A percentile compares a stretch with the other conserved stretches of the same genome.
Conservation (phyloP, 2,113 vertebrate genomes). For the Ammodytes marinus region DNA sequence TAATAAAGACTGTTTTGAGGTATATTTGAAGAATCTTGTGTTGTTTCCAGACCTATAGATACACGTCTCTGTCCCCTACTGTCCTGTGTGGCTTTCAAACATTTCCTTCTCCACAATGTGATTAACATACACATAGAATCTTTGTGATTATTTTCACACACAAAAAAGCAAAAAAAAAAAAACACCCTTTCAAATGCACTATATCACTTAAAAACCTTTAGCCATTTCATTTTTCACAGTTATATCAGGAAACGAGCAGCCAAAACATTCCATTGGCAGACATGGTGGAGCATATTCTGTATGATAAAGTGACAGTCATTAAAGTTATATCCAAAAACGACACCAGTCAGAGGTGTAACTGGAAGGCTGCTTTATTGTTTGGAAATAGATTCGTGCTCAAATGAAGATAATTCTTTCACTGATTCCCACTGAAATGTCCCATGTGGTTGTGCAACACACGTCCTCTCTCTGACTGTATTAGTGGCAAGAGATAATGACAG, state of each 20-base stretch:
- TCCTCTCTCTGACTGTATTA: conserved; percentile 82
- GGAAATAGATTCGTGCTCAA: conserved; percentile 90
- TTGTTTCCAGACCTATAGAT: conserved; percentile 2
- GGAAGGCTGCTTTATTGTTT: conserved; percentile 91
- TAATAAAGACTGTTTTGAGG: neutral
- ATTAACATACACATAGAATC: neutral
- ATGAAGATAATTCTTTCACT: conserved; percentile 88
- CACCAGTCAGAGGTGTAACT: conserved; percentile 81
- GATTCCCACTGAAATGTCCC: conserved; percentile 81
- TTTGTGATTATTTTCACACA: neutral
- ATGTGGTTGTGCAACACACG: conserved; percentile 86
- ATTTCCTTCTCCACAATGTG: neutral
- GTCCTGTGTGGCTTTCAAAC: conserved; percentile 10
- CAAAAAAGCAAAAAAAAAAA: conserved; percentile 12
- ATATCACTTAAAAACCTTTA: neutral
- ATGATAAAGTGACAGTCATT: conserved; percentile 18
- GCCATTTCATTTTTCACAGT: neutral
- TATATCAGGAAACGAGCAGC: conserved; percentile 1
- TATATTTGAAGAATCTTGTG: neutral
- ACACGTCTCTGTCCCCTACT: conserved; percentile 7
- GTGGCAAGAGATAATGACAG: conserved; percentile 85
- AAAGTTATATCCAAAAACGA: conserved; percentile 67
- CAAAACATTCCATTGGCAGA: conserved; percentile 8
- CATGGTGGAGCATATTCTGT: conserved; percentile 3
- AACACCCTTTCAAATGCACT: neutral